These are phyloP conservation scores for Melanostoma mellinum DNA, from an alignment of 2,888 invertebrate genomes.

Conservation along the genomic window DNA sequence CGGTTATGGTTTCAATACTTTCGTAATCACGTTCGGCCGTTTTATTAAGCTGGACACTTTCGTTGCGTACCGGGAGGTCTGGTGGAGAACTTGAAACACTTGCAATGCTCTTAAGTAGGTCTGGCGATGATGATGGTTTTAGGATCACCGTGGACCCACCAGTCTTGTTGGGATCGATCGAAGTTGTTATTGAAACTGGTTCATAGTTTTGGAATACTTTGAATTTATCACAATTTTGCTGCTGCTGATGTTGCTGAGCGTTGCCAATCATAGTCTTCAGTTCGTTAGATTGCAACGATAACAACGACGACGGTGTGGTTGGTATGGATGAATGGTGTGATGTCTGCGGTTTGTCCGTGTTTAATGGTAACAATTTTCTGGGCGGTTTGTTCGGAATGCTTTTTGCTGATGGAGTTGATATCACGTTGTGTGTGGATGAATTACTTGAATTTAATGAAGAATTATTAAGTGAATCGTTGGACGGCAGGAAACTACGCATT, in stretches of 20 bases:
- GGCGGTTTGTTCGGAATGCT: constrained; percentile 81
- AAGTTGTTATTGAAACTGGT: constrained; percentile 80
- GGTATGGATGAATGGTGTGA: constrained; percentile 68
- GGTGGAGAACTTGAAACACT: constrained; percentile 74
- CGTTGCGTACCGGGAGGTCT: constrained; percentile 78
- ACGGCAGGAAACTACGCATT: constrained; percentile 79
- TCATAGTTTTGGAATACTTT: constrained; percentile 81
- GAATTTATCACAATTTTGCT: constrained; percentile 78
- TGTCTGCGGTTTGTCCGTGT: constrained; percentile 72
- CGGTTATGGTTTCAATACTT: constrained; percentile 88
- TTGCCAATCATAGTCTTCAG: constrained; percentile 59
- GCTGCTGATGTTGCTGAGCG: constrained; percentile 45
- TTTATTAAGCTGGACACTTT: constrained; percentile 74
- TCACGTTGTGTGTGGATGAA: constrained; percentile 49
- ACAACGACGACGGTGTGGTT: constrained; percentile 52
- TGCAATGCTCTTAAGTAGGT: constrained; percentile 68
- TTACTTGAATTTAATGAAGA: constrained; percentile 75
- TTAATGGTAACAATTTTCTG: constrained; percentile 77
- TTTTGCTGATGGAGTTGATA: constrained; percentile 73
- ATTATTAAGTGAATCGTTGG: constrained; percentile 80
- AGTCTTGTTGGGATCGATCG: constrained; percentile 78
- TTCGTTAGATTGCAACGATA: constrained; percentile 61
- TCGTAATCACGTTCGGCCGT: constrained; percentile 85
- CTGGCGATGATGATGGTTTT: constrained; percentile 78
- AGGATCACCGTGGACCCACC: constrained; percentile 79